Percentiles rank a stretch among this genome's conserved stretches.
Conservation (phyloP, 2,888 invertebrate genomes). For the Troides oblongomaculatus region DNA sequence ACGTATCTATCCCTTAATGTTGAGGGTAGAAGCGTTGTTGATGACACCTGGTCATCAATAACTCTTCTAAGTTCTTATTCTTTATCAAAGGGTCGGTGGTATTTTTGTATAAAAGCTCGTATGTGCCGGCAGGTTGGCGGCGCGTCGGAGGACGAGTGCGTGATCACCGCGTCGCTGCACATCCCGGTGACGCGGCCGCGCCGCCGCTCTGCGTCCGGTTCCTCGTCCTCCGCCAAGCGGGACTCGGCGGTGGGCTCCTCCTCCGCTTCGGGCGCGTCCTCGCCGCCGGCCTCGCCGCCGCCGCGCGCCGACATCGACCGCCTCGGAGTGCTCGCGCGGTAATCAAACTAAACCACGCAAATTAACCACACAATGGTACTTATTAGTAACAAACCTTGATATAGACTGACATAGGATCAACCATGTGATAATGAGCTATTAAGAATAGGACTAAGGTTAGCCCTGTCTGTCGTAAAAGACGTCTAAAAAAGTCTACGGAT, state of each 20-base stretch:
- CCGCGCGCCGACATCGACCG: slow-evolving; percentile 52
- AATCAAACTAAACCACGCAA: slow-evolving; percentile 38
- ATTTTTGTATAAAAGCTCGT: neutral
- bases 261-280: slow-evolving; percentile 65
- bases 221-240: slow-evolving; percentile 59
- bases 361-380: too few species aligned
- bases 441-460: too few species aligned
- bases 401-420: too few species aligned
- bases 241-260: slow-evolving; percentile 85
- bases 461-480: too few species aligned
- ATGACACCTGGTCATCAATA: too few species aligned
- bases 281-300: slow-evolving; percentile 74
- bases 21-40: too few species aligned
- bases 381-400: too few species aligned
- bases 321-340: slow-evolving; percentile 76
- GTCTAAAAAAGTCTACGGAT: too few species aligned
- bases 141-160: slow-evolving; percentile 82
- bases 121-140: slow-evolving; percentile 71
- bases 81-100: too few species aligned
- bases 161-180: slow-evolving; percentile 89
- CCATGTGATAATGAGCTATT: too few species aligned
- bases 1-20: too few species aligned
- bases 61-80: too few species aligned
- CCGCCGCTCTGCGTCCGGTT: slow-evolving; percentile 62
- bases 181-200: slow-evolving; percentile 83